Conservation (phyloP, 2,888 invertebrate species). For the Hypena proboscidalis region DNA sequence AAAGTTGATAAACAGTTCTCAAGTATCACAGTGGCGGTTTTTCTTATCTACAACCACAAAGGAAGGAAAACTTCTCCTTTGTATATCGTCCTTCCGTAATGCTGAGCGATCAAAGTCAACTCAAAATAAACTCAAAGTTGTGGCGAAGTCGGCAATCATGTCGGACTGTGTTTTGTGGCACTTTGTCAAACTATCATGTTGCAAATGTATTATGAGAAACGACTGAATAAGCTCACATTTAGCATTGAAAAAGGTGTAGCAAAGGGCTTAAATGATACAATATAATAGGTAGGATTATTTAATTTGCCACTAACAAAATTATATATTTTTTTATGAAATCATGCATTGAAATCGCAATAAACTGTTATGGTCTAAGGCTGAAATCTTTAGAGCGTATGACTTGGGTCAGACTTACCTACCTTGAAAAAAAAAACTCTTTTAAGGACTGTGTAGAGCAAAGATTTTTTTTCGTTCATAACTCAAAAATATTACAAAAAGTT, state of each 20-base stretch:
- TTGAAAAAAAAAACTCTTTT: too few species aligned
- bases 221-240: constrained; percentile 13
- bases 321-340: too few species aligned
- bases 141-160: constrained; percentile 34
- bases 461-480: too few species aligned
- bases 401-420: too few species aligned
- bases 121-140: constrained; percentile 50
- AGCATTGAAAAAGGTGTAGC: constrained; percentile 2
- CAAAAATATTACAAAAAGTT: too few species aligned
- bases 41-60: constrained; percentile 41
- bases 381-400: too few species aligned
- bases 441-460: too few species aligned
- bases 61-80: constrained; percentile 35
- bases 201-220: constrained; percentile 3
- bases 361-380: too few species aligned
- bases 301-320: too few species aligned
- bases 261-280: too few species aligned
- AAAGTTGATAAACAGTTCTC: constrained; percentile 38
- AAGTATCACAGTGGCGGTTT: constrained; percentile 37
- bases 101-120: constrained; percentile 47
- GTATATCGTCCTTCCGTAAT: constrained; percentile 41
- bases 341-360: too few species aligned
- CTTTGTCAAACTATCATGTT: constrained; percentile 30
- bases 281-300: too few species aligned
- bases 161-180: constrained; percentile 33